A percentile compares a stretch with the other conserved stretches of the same genome.
These are phyloP conservation scores for Agrypnus murinus DNA, from an alignment of 2,888 invertebrate genomes.

Conservation along the genomic window DNA sequence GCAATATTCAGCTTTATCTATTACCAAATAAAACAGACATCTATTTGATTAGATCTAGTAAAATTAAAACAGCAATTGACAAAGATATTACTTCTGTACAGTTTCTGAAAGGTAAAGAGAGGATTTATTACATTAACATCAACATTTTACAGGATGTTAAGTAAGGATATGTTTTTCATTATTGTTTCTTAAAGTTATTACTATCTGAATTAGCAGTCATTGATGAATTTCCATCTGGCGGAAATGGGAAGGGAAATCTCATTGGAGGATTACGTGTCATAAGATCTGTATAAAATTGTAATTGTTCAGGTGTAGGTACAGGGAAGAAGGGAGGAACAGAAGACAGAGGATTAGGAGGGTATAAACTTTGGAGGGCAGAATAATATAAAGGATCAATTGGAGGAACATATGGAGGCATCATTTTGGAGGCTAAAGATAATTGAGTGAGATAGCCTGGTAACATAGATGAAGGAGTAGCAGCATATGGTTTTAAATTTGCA, in stretches of 20 bases:
- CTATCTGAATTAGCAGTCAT: constrained; percentile 45
- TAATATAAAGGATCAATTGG: constrained; percentile 70
- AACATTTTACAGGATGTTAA: constrained; percentile 29
- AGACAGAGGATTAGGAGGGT: constrained; percentile 64
- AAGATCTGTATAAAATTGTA: constrained; percentile 75
- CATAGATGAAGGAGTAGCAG: constrained; percentile 59
- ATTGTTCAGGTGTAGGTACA: constrained; percentile 72
- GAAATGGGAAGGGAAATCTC: constrained; percentile 64
- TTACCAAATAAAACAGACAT: too few relatives aligned
- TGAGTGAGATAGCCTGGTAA: constrained; percentile 62
- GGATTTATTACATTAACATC: constrained; percentile 22
- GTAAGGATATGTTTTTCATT: constrained; percentile 47
- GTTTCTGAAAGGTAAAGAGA: constrained; percentile 26
- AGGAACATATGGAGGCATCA: constrained; percentile 67
- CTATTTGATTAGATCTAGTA: too few relatives aligned
- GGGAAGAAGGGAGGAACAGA: constrained; percentile 68
- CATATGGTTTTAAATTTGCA: constrained; percentile 30
- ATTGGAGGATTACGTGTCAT: constrained; percentile 67
- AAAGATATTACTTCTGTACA: constrained; percentile 5
- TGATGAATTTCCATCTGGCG: constrained; percentile 63
- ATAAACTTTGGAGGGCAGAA: constrained; percentile 71
- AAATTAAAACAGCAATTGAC: constrained; percentile 29
- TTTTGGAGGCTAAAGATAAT: constrained; percentile 59
- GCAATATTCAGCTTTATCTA: too few relatives aligned
- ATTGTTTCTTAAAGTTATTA: constrained; percentile 46